Conservation (phyloP, 2,113 vertebrate species). For the Gracilinanus agilis region DNA sequence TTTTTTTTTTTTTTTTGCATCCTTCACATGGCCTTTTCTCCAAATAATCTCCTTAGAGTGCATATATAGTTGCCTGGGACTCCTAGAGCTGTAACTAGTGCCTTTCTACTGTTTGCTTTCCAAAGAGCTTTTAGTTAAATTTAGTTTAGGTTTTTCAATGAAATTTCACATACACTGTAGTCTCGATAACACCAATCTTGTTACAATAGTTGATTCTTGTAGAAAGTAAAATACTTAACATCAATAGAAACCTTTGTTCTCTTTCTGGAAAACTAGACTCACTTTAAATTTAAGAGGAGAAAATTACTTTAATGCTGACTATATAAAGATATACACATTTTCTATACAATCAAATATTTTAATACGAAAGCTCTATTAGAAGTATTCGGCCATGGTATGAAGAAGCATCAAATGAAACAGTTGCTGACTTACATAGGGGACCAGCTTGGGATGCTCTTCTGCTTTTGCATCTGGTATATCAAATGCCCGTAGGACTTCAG, state of each 20-base stretch:
- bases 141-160: neutral
- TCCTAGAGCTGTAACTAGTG: neutral
- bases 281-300: neutral
- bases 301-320: neutral
- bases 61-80: neutral
- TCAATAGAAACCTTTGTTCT: conserved; percentile 16
- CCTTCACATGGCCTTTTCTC: neutral
- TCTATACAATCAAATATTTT: neutral
- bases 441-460: conserved; percentile 46
- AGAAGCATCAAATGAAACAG: conserved; percentile 38
- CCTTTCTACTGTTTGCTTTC: neutral
- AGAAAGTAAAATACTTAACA: neutral
- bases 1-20: too few species aligned
- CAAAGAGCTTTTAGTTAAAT: neutral
- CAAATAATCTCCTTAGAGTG: neutral
- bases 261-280: neutral
- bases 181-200: neutral
- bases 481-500: neutral
- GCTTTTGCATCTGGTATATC: conserved; percentile 45
- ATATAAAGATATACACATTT: neutral
- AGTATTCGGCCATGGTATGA: neutral
- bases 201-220: neutral
- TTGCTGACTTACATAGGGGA: conserved; percentile 69
- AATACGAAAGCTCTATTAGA: neutral
- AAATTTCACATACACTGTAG: neutral